Evolutionary conservation across 1,140 invertebrate genomes (phyloP).

Genomic region (Bombus pascuorum): DNA sequence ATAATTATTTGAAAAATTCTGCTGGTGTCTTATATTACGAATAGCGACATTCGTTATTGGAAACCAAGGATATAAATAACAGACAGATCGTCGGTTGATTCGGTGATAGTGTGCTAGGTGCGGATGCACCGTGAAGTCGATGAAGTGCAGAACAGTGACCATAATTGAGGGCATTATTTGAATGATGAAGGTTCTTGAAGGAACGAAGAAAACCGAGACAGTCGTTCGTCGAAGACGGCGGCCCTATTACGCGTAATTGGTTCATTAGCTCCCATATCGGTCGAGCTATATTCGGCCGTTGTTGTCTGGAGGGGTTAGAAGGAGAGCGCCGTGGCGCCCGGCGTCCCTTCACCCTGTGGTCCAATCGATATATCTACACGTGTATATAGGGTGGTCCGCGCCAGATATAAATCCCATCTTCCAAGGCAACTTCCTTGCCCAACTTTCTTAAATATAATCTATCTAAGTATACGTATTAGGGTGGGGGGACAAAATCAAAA

Average conservation of each 20-base stretch:
- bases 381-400: constrained; percentile 11
- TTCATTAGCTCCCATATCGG: constrained; percentile 69
- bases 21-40: no score
- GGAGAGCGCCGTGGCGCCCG: constrained; percentile 55
- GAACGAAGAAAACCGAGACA: constrained; percentile 59
- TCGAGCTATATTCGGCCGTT: constrained; percentile 60
- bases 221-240: constrained; percentile 60
- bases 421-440: not conserved
- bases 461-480: no score
- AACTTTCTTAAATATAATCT: not conserved
- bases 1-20: not conserved
- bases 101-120: not conserved
- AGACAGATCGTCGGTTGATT: not conserved
- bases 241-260: constrained; percentile 69
- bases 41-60: not conserved
- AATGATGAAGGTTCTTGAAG: constrained; percentile 58
- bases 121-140: constrained; percentile 30
- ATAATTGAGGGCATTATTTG: constrained; percentile 54
- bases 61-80: not conserved
- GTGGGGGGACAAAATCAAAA: no score
- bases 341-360: constrained; percentile 48
- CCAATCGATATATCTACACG: constrained; percentile 55
- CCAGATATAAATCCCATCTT: not conserved
- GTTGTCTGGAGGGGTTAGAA: constrained; percentile 48
- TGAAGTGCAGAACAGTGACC: constrained; percentile 43